phyloP scores from a whole-genome alignment of 1,140 invertebrate genomes.

The Drosophila quadrilineata region DNA sequence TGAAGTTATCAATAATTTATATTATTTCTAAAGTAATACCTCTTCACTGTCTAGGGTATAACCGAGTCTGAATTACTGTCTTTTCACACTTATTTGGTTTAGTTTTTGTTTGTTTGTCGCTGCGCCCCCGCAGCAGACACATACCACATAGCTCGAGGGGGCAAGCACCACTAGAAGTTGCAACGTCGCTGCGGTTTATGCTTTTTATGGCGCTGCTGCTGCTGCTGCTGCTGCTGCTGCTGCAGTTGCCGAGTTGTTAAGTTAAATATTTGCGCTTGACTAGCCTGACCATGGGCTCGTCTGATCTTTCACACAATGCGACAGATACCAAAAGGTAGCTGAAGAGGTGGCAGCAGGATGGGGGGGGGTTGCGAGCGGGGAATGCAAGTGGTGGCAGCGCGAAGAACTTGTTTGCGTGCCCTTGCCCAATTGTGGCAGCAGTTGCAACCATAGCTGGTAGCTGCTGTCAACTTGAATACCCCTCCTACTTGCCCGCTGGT shows the following conservation, averaged over 20 bases:
- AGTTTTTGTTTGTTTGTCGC: conserved; percentile 13
- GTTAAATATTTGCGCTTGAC: conserved; percentile 69
- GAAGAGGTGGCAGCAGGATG: too few species aligned
- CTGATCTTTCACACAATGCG: conserved; percentile 35
- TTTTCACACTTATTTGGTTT: neutral
- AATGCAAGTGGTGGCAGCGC: conserved; percentile 17
- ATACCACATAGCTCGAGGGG: neutral
- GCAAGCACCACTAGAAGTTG: neutral
- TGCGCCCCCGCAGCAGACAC: conserved; percentile 38
- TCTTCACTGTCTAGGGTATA: too few species aligned
- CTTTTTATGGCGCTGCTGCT: conserved; percentile 62
- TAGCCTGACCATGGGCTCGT: conserved; percentile 13
- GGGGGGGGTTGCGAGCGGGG: too few species aligned
- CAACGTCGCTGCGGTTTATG: conserved; percentile 44
- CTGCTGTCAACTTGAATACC: neutral
- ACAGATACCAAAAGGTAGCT: too few species aligned
- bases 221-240: conserved; percentile 47
- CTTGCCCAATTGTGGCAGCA: conserved; percentile 52
- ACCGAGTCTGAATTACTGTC: too few species aligned
- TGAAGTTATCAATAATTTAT: too few species aligned
- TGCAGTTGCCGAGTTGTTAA: conserved; percentile 64
- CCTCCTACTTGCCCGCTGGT: neutral
- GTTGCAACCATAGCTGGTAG: conserved; percentile 23
- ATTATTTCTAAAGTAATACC: too few species aligned
- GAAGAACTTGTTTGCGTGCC: conserved; percentile 63